A percentile compares a stretch with the other conserved stretches of the same genome.
Evolutionary conservation across 1,140 invertebrate genomes (phyloP).

Genomic region (Anastrepha obliqua): DNA sequence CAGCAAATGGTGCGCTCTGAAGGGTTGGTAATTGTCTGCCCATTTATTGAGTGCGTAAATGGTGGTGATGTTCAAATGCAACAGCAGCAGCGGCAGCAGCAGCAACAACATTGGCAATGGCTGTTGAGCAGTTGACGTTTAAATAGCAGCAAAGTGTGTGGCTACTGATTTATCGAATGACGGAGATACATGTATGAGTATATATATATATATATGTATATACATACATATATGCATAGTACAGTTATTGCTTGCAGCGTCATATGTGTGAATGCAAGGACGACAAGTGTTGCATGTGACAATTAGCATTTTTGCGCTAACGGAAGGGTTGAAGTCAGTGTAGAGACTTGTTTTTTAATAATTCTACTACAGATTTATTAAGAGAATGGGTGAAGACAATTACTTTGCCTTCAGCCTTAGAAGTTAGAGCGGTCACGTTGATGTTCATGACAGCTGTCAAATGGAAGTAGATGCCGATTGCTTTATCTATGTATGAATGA

Average conservation of each 20-base stretch:
- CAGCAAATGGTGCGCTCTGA: not conserved
- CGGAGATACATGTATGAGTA: too few species aligned
- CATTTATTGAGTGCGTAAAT: not conserved
- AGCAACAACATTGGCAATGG: not conserved
- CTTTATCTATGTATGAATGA: too few species aligned
- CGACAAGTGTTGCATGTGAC: conserved; percentile 22
- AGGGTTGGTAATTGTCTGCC: conserved; percentile 29
- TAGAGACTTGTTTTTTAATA: not conserved
- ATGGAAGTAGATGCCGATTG: not conserved
- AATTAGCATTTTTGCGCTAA: not conserved
- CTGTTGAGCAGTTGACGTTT: conserved; percentile 23
- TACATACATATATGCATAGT: not conserved
- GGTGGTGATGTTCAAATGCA: not conserved
- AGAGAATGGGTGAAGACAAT: not conserved
- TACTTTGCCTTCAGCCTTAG: not conserved
- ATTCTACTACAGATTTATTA: not conserved
- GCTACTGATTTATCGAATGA: conserved; percentile 9
- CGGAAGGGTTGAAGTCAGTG: not conserved
- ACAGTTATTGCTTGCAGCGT: not conserved
- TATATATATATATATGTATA: too few species aligned
- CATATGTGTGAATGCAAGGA: not conserved
- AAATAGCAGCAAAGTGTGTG: conserved; percentile 21
- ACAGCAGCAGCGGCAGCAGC: not conserved
- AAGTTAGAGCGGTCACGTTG: not conserved
- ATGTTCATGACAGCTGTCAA: not conserved